Conservation (phyloP, 2,888 invertebrate species). For the Pachycephus smyrnensis region DNA sequence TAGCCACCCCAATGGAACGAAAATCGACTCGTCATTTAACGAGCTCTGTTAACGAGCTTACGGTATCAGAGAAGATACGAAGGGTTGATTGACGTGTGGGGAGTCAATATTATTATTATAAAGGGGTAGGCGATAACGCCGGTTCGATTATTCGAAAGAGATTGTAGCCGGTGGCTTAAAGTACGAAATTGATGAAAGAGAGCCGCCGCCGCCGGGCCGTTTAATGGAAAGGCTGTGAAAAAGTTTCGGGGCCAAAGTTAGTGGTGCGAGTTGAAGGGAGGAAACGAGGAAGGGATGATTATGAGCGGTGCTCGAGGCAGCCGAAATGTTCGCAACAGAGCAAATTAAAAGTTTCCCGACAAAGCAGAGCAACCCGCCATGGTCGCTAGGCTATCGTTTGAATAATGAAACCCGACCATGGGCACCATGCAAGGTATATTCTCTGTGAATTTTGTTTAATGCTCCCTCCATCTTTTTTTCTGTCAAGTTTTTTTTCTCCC, state of each 20-base stretch:
- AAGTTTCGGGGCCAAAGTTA: not conserved
- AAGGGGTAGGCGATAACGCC: not conserved
- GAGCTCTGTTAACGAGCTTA: not conserved
- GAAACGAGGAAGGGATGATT: not conserved
- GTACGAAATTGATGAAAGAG: not conserved
- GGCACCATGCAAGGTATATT: not conserved
- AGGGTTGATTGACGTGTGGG: not conserved
- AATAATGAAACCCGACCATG: not conserved
- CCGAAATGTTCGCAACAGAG: not conserved
- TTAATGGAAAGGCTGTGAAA: not conserved
- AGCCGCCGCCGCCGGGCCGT: not conserved
- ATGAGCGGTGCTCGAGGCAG: not conserved
- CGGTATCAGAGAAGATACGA: not conserved
- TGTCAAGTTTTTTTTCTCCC: not conserved
- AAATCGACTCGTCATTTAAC: not conserved
- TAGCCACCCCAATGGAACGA: not conserved
- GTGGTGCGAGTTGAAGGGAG: not conserved
- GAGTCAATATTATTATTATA: not conserved
- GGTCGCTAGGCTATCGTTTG: not conserved
- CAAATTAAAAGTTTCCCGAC: conserved; percentile 9
- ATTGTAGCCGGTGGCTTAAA: not conserved
- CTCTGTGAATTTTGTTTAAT: not conserved
- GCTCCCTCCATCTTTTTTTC: not conserved
- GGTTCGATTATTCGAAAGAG: not conserved
- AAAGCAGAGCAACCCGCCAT: not conserved